A percentile compares a stretch with the other conserved stretches of the same genome.
Evolutionary conservation across 1,140 invertebrate species (phyloP).

Genomic region (Drosophila ironensis): DNA sequence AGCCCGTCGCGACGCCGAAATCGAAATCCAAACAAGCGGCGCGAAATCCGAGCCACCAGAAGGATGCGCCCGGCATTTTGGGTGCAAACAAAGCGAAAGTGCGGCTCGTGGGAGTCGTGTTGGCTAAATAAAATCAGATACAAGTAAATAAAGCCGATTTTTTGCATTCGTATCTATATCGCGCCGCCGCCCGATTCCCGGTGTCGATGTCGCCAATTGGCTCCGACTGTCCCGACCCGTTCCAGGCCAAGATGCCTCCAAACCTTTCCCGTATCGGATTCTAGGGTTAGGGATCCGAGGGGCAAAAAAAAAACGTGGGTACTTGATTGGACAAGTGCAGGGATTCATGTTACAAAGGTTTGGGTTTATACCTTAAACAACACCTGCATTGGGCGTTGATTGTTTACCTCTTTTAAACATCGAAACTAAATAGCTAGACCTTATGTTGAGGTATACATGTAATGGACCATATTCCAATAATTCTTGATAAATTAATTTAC

Average conservation of each 20-base stretch:
- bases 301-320: too few relatives aligned
- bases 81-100: neutral
- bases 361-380: too few relatives aligned
- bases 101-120: conserved; percentile 21
- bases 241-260: conserved; percentile 2
- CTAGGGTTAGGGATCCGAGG: neutral
- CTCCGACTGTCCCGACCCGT: neutral
- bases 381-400: too few relatives aligned
- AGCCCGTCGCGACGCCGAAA: conserved; percentile 49
- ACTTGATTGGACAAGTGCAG: neutral
- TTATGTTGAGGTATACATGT: too few relatives aligned
- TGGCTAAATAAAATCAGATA: conserved; percentile 61
- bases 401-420: too few relatives aligned
- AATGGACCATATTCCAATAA: too few relatives aligned
- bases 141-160: conserved; percentile 58
- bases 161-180: conserved; percentile 4
- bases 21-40: conserved; percentile 60
- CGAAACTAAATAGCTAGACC: too few relatives aligned
- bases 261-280: neutral
- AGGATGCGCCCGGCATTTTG: conserved; percentile 47
- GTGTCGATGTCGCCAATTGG: conserved; percentile 36
- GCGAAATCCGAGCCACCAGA: conserved; percentile 66
- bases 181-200: neutral
- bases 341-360: neutral
- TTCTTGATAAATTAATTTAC: too few relatives aligned